phyloP scores from a whole-genome alignment of 2,888 invertebrate genomes.

The Gryllus longicercus region DNA sequence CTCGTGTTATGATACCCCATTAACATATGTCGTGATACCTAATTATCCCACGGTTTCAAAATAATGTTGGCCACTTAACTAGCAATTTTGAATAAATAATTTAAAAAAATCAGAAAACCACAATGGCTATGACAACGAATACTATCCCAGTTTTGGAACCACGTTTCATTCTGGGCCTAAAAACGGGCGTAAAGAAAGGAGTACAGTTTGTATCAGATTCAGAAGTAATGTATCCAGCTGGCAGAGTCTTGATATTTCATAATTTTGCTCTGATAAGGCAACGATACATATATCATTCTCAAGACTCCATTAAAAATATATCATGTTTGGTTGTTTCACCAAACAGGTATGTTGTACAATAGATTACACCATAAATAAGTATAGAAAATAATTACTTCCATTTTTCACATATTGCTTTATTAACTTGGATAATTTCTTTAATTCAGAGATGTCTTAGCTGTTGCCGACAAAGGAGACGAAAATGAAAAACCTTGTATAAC shows the following conservation, averaged over 20 bases:
- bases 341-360: not conserved
- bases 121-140: not conserved
- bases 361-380: no score
- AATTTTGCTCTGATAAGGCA: conserved; percentile 69
- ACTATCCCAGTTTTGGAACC: conserved; percentile 49
- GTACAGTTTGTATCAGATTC: conserved; percentile 69
- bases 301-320: conserved; percentile 39
- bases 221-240: conserved; percentile 77
- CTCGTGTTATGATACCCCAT: no score
- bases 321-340: not conserved
- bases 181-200: conserved; percentile 64
- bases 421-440: not conserved
- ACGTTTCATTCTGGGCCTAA: conserved; percentile 61
- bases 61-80: no score
- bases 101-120: not conserved
- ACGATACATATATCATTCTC: conserved; percentile 64
- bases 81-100: not conserved
- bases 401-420: not conserved
- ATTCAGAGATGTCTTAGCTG: not conserved
- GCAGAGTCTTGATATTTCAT: conserved; percentile 71
- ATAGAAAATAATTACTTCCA: no score
- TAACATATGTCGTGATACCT: no score
- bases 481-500: conserved; percentile 59
- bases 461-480: conserved; percentile 53
- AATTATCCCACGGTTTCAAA: no score